These are phyloP conservation scores for Gortyna flavago DNA, from an alignment of 2,888 invertebrate genomes.

Conservation along the genomic window DNA sequence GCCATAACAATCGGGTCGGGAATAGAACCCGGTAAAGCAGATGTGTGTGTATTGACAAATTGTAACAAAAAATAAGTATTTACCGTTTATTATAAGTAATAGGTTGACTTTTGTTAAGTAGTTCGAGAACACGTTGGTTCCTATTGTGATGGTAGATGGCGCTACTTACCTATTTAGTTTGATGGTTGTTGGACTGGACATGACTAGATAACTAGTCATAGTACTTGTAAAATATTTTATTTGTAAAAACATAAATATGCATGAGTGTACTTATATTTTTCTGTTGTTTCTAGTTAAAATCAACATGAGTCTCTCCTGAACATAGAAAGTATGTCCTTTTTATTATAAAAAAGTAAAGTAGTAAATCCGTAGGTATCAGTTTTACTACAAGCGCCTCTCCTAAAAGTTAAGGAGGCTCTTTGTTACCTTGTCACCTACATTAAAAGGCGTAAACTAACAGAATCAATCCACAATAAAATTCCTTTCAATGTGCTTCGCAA, in stretches of 20 bases:
- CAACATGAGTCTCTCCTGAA: background rate
- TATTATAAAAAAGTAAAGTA: too few relatives aligned
- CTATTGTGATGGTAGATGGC: constrained; percentile 27
- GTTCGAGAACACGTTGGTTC: constrained; percentile 15
- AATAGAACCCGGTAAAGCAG: constrained; percentile 72
- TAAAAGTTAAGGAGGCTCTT: background rate
- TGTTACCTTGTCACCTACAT: background rate
- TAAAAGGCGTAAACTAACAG: constrained; percentile 24
- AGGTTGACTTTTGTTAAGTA: constrained; percentile 28
- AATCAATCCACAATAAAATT: constrained; percentile 23
- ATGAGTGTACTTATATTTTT: too few relatives aligned
- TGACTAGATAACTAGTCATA: background rate
- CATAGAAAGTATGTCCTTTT: background rate
- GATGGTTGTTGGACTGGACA: background rate
- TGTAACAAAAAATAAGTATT: constrained; percentile 67
- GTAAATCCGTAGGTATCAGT: background rate
- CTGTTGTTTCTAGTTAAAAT: background rate
- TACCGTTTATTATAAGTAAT: constrained; percentile 61
- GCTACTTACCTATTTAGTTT: background rate
- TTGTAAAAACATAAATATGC: too few relatives aligned
- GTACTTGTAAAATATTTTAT: background rate
- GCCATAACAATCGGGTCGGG: constrained; percentile 61
- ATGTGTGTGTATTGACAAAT: constrained; percentile 73
- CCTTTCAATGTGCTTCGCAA: constrained; percentile 54
- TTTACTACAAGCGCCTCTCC: background rate